A percentile compares a stretch with the other conserved stretches of the same genome.
These are phyloP conservation scores for Falco berigora DNA, from an alignment of 2,797 vertebrate genomes.

Conservation along the genomic window DNA sequence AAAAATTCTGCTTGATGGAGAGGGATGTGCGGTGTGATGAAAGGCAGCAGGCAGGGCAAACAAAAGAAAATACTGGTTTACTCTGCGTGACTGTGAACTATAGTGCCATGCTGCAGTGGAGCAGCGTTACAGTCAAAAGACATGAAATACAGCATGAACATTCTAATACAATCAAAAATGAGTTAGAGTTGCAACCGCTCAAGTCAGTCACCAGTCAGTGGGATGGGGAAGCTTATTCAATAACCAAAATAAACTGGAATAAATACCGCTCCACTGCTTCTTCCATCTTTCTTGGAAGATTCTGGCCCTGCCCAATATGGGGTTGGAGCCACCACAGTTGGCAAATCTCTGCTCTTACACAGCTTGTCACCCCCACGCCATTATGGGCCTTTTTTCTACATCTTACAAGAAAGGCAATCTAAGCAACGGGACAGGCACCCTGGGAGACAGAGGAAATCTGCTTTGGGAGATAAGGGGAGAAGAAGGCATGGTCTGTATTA, in stretches of 20 bases:
- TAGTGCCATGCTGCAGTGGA: background rate
- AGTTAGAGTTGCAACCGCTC: background rate
- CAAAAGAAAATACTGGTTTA: background rate
- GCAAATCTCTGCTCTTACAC: background rate
- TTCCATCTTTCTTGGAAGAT: background rate
- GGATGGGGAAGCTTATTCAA: background rate
- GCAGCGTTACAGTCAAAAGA: background rate
- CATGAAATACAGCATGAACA: background rate
- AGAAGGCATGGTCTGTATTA: background rate
- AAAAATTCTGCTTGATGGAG: background rate
- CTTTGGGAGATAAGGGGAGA: background rate
- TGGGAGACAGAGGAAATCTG: background rate
- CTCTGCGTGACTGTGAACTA: background rate
- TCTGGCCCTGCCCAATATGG: background rate
- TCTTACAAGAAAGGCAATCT: background rate
- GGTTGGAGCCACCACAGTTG: background rate
- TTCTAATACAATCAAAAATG: background rate
- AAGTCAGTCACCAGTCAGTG: background rate
- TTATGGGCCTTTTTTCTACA: background rate
- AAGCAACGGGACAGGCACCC: background rate
- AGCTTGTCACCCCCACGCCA: background rate
- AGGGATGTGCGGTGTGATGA: background rate
- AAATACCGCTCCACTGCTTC: background rate
- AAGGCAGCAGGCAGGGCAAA: background rate
- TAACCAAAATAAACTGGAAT: background rate